Base-by-base conservation (phyloP, 2,797 vertebrate species). In the Pangasius macronema region DNA sequence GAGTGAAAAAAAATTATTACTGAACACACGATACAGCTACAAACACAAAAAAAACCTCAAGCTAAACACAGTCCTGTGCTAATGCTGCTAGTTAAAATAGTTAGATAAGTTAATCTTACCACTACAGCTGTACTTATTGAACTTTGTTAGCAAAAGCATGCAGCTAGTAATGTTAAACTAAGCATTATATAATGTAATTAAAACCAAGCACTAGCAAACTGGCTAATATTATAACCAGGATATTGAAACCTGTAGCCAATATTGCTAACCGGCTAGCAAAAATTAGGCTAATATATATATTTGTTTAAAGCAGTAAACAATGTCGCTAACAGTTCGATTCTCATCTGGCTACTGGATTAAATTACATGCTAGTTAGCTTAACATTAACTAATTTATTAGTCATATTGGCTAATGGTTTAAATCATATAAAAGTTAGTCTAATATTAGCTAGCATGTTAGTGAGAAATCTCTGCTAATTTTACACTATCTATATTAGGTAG, bases 1-100 rank as follows among this genome's bases (percentile, higher is more conserved):
- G 24, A 49, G 49, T 5, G 46, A 51, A 13, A n/a, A 53, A 20
- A 94, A 92, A 94, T 93, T 93, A 93, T 76, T 36, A 51, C 14
- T 55, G 46, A 76, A 27, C 2, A 30, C 13, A 76, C 24, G 1
- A 14, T 30, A 18, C 30, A 39, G 5, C 30, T 20, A 70, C 3
- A 73, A 9, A 33, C 75, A 55, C 13, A 51, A 24, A 73, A 73
- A 46, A 16, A 27, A 4, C n/a, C 20, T 27, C 11, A 16, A 20
- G 2, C 46, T 76, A 10, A 16, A 77, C 75, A 18, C 6, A 3
- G 16, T 4, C 42, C n/a, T 3, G 49, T 77, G 75, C n/a, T 77
- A 55, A 18, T 1, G 16, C 10, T 33, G 49, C 27, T 77, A 53
- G 49, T 51, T 51, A 2, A 30, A 51, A 5, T 49, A 18, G 24